Base-by-base conservation (phyloP, 1,140 invertebrate genomes). In the Drosophila ironensis region DNA sequence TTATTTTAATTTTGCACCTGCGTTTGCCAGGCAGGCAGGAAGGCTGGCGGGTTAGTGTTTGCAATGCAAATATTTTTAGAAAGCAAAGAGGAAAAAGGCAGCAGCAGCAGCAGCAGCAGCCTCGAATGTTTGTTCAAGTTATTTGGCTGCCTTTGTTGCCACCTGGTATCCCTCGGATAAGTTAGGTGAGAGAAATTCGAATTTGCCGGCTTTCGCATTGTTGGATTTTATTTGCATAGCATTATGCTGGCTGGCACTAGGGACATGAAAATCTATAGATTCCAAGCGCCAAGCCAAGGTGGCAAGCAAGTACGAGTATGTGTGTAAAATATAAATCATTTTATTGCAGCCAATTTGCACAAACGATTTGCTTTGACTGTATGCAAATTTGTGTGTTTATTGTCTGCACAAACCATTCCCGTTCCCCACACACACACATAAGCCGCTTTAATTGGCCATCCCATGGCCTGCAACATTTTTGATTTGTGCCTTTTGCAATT, bases 11-110 rank as follows among this genome's bases (percentile, higher is more conserved):
- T 84, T 60, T 67, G 66, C 66, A 69, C 64, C 64, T 69, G 66
- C 64, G 63, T 38, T 71, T 25, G 67, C 38, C 28, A 14, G 22
- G 25, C 52, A 50, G 53, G 41, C 12, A n/a, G n/a, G n/a, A n/a
- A n/a, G n/a, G n/a, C n/a, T n/a, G n/a, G n/a, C n/a, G n/a, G n/a
- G n/a, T n/a, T n/a, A 37, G 6, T 71, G 69, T 72, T 84, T 77
- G 75, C 70, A 81, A 63, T 77, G 77, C 74, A 82, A 86, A 86
- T 80, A 77, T 73, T 73, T 84, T 73, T 86, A 86, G 73, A 82
- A 80, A 74, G 80, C 69, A 50, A 52, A 56, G 41, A 38, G 28
- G 40, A 38, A 20, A 30, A 30, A 30, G 27, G 28, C 28, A 33
- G 28, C 28, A 9, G 11, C 24, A 9, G 6, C 12, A 35, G 19